Base-by-base conservation (phyloP, 1,140 invertebrate genomes). In the Zaprionus davidi region DNA sequence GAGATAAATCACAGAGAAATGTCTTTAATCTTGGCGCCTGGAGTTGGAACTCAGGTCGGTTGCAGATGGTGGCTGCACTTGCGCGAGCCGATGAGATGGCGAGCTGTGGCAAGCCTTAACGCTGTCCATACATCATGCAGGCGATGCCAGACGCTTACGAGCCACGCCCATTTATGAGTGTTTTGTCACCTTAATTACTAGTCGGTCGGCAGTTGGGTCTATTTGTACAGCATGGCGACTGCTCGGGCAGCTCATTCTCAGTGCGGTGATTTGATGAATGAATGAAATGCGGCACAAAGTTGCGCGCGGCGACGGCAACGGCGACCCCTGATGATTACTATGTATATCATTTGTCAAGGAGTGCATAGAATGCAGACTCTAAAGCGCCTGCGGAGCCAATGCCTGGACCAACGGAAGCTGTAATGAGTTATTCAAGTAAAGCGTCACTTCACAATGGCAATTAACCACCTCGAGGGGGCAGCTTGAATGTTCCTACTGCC, bases 101-200 rank as follows among this genome's bases (percentile, higher is more conserved):
- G n/a, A 57, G 28, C 49, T 24, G 34, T 46, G 49, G 51, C 26
- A 36, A 51, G 46, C 76, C 76, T 83, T 79, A 81, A 78, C 84
- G 78, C 78, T 68, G 68, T 26, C 68, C 81, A 88, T 90, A 82
- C 70, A 90, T 90, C 85, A 90, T 69, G 66, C 20, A 20, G 71
- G 59, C 71, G 41, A 73, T 73, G 81, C 69, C 73, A 80, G 81
- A 84, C 71, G 69, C 51, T 56, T 49, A 26, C 36, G 55, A 17
- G 31, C 68, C 85, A 90, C 85, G 85, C 85, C 85, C 79, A 76
- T 55, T 72, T 79, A 57, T 71, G 79, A 90, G 62, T 68, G 72
- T 82, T 73, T 88, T 90, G 85, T 90, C 85, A 85, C 85, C 85
- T 90, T 90, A 90, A 90, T 90, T 90, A 85, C 85, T 77, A 71